phyloP scores from a whole-genome alignment of 2,797 vertebrate species.

The Glyptemys insculpta region DNA sequence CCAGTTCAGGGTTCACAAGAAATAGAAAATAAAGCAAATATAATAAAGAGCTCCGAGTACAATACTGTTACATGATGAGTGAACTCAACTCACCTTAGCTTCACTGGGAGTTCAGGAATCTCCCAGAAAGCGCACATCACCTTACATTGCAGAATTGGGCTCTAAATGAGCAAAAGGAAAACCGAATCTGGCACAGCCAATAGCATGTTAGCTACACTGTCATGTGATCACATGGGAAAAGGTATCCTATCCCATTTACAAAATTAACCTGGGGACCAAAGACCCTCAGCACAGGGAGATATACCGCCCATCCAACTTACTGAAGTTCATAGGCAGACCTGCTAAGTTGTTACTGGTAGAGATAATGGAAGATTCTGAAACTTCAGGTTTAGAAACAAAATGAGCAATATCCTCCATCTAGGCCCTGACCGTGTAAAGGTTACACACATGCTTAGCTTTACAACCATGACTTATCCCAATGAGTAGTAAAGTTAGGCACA shows the following conservation, averaged over 20 bases:
- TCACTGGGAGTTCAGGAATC: background rate
- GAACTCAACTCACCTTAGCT: background rate
- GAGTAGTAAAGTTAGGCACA: background rate
- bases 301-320: background rate
- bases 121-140: background rate
- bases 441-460: background rate
- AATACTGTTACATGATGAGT: background rate
- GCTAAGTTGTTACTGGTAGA: fast-evolving
- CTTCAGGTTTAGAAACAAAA: background rate
- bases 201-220: background rate
- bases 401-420: background rate
- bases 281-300: background rate
- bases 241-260: background rate
- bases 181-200: background rate
- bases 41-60: background rate
- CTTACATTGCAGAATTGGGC: background rate
- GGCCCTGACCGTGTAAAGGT: background rate
- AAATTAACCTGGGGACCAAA: background rate
- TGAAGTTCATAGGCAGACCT: background rate
- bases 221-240: fast-evolving
- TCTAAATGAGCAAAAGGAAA: background rate
- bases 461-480: background rate
- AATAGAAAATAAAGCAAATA: background rate
- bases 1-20: background rate
- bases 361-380: background rate